These are phyloP conservation scores for Laticauda laticaudata DNA, from an alignment of 2,113 vertebrate genomes.

Conservation along the genomic window DNA sequence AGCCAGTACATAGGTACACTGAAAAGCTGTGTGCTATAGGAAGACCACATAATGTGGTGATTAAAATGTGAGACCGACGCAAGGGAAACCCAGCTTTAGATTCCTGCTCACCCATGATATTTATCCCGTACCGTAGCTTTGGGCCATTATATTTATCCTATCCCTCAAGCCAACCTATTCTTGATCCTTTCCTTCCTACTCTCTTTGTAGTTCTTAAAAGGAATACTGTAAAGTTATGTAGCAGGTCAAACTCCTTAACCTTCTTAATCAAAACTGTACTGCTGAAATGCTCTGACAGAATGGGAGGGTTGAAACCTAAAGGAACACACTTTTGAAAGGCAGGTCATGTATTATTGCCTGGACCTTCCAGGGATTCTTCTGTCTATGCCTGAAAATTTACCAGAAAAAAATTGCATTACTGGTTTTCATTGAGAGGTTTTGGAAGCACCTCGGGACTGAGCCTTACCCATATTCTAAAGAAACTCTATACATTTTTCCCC, in stretches of 20 bases:
- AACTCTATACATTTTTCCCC: background rate
- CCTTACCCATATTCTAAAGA: background rate
- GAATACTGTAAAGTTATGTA: background rate
- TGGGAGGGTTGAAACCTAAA: background rate
- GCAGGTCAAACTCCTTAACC: background rate
- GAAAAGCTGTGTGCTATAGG: background rate
- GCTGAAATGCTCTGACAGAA: background rate
- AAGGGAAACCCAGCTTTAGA: background rate
- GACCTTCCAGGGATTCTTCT: background rate
- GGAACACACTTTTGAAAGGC: background rate
- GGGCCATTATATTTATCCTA: background rate
- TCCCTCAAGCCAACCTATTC: background rate
- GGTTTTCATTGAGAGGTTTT: background rate
- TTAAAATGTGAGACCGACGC: background rate
- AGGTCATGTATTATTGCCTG: background rate
- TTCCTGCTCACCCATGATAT: background rate
- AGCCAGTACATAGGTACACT: background rate
- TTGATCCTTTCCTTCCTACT: background rate
- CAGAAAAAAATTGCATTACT: background rate
- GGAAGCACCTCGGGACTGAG: background rate
- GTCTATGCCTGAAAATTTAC: background rate
- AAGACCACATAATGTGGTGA: background rate
- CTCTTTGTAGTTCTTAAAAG: background rate
- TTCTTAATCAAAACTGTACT: background rate
- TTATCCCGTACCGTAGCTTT: background rate